Evolutionary conservation across 2,888 invertebrate species (phyloP).

Genomic region (Aspidiotus rigidus): DNA sequence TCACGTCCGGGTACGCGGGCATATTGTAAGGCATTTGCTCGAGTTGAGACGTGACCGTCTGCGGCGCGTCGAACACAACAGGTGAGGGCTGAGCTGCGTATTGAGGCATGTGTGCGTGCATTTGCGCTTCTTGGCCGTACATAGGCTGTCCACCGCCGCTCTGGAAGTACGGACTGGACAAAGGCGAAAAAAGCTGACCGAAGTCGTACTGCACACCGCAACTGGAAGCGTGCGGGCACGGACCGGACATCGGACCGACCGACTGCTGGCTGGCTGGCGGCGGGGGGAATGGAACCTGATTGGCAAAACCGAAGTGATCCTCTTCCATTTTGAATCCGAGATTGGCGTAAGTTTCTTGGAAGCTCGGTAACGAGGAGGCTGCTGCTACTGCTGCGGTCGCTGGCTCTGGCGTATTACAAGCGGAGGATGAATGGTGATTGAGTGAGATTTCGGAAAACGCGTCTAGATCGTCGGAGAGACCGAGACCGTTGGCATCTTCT

Average conservation of each 20-base stretch:
- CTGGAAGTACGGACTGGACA: not conserved
- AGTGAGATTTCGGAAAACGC: slow-evolving; percentile 26
- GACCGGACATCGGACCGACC: not conserved
- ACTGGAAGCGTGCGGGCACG: slow-evolving; percentile 41
- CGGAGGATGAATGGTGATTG: slow-evolving; percentile 13
- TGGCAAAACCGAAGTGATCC: slow-evolving; percentile 60
- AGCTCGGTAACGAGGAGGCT: slow-evolving; percentile 58
- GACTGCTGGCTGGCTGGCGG: not conserved
- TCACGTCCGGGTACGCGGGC: not conserved
- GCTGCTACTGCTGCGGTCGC: not conserved
- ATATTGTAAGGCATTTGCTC: not conserved
- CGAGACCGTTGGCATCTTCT: slow-evolving; percentile 21
- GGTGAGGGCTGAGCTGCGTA: slow-evolving; percentile 34
- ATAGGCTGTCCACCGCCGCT: not conserved
- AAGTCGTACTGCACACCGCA: slow-evolving; percentile 38
- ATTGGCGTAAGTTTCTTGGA: slow-evolving; percentile 65
- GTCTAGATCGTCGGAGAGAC: slow-evolving; percentile 25
- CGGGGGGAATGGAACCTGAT: slow-evolving; percentile 40
- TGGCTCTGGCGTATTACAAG: slow-evolving; percentile 10
- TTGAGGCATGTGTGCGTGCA: slow-evolving; percentile 40
- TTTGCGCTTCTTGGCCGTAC: slow-evolving; percentile 39
- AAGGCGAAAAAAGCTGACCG: slow-evolving; percentile 23
- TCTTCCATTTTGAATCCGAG: slow-evolving; percentile 77
- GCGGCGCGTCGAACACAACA: slow-evolving; percentile 13
- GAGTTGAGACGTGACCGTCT: slow-evolving; percentile 38